Base-by-base conservation (phyloP, 2,888 invertebrate species). In the Caenorhabditis macrosperma region DNA sequence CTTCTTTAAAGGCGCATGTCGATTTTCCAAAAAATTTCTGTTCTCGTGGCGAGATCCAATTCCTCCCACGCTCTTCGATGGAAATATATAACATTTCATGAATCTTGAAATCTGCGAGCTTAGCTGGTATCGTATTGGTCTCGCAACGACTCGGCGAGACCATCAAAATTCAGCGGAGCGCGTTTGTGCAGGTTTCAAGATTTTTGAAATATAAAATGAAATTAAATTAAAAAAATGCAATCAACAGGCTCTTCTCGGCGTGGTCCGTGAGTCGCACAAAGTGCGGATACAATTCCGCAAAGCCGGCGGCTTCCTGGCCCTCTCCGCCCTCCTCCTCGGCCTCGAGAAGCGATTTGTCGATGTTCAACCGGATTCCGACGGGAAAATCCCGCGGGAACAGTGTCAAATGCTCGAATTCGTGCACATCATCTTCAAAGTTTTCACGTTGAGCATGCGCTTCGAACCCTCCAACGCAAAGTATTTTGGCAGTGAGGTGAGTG, bases 401-500 rank as follows among this genome's bases (percentile, higher is more conserved):
- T 68, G 80, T 33, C 68, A 82, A 33, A 78, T 86, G 10, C 79
- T 90, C 24, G 84, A 84, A 33, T 86, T 90, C 55, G 81, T 90
- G 20, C 83, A 90, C 24, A 71, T 88, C 15, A 87, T 90, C 26
- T 88, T 90, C 82, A 87, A 87, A 54, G 83, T 85, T 3, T 68
- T 99, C 85, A 95, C 96, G 78, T 95, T 97, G 0, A 97, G 97
- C 1, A 98, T 99, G 98, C 93, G 99, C 86, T 99, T 97, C 91
- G 99, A 99, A 91, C 99, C 99, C 1, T 97, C 97, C 0, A 99
- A 99, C 91, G 98, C 98, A 0, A 96, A 96, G 91, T 96, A 96
- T 92, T 99, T 99, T 92, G 94, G 96, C 90, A 95, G 95, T 83
- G 98, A 99, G 93, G 95, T 95, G 88, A 90, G 90, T 85, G 17